Percentiles rank a stretch among this genome's conserved stretches.
Conservation (phyloP, 2,113 vertebrate species). For the Trogon melanurus region DNA sequence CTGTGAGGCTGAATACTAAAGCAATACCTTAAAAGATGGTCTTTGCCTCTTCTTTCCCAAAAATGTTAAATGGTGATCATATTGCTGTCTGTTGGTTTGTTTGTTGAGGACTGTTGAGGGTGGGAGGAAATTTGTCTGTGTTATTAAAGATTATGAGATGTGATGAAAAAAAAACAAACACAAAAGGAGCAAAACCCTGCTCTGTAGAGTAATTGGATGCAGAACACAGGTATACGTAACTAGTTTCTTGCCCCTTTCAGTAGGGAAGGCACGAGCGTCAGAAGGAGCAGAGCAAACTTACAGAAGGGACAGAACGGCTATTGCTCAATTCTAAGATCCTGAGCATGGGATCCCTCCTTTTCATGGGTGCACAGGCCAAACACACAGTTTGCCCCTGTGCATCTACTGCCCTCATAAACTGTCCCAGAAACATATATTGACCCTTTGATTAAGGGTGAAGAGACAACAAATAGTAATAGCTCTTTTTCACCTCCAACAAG, state of each 20-base stretch:
- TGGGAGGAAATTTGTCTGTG: neutral
- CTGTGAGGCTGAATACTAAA: neutral
- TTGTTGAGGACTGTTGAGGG: neutral
- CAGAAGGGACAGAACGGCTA: neutral
- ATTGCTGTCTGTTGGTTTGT: neutral
- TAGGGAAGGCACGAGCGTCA: neutral
- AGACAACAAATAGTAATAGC: neutral
- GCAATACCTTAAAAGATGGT: neutral
- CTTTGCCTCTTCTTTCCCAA: neutral
- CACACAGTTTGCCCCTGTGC: neutral
- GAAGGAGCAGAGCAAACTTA: neutral
- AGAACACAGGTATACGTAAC: neutral
- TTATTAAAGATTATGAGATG: neutral
- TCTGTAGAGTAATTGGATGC: neutral
- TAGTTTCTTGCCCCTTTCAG: neutral
- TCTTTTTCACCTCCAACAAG: neutral
- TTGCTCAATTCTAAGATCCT: neutral
- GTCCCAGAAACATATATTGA: neutral
- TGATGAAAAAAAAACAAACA: neutral
- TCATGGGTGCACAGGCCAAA: neutral
- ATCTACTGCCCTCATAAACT: neutral
- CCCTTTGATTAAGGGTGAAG: neutral
- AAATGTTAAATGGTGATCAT: neutral
- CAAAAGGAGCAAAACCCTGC: neutral
- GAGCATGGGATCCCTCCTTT: neutral